Percentiles rank a stretch among this genome's conserved stretches.
Evolutionary conservation across 2,113 vertebrate genomes (phyloP).

Genomic region (Crotalus helleri): DNA sequence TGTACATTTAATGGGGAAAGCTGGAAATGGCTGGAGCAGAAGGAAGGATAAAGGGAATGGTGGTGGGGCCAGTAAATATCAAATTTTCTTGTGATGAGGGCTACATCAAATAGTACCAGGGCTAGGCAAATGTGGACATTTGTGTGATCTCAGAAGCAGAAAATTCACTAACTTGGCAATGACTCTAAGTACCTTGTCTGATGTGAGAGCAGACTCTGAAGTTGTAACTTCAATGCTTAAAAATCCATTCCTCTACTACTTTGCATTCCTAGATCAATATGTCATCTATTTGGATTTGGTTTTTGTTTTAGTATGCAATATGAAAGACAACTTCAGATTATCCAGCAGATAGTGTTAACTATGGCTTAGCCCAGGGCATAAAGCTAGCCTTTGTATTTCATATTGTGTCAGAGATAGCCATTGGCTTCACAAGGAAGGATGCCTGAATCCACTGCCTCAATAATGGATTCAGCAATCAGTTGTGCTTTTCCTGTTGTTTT

Average conservation of each 20-base stretch:
- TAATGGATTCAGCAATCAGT: neutral
- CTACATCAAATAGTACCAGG: no score
- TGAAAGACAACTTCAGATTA: neutral
- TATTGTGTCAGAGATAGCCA: constrained; percentile 3
- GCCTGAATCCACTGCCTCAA: constrained; percentile 26
- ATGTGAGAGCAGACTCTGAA: neutral
- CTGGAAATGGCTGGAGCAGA: neutral
- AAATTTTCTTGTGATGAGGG: neutral
- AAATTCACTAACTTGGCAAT: neutral
- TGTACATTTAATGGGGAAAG: neutral
- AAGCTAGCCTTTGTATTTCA: neutral
- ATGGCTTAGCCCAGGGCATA: neutral
- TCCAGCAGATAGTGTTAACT: neutral
- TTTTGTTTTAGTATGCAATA: neutral
- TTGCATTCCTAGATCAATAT: neutral
- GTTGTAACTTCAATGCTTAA: neutral
- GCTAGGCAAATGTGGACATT: neutral
- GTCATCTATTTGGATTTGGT: neutral
- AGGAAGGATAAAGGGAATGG: neutral
- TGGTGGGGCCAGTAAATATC: neutral
- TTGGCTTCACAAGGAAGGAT: constrained; percentile 24
- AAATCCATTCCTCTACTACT: neutral
- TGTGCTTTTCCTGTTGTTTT: constrained; percentile 19
- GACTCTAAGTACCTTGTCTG: neutral
- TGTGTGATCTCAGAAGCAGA: neutral